phyloP scores from a whole-genome alignment of 2,113 vertebrate species.

The Megaleporinus macrocephalus region DNA sequence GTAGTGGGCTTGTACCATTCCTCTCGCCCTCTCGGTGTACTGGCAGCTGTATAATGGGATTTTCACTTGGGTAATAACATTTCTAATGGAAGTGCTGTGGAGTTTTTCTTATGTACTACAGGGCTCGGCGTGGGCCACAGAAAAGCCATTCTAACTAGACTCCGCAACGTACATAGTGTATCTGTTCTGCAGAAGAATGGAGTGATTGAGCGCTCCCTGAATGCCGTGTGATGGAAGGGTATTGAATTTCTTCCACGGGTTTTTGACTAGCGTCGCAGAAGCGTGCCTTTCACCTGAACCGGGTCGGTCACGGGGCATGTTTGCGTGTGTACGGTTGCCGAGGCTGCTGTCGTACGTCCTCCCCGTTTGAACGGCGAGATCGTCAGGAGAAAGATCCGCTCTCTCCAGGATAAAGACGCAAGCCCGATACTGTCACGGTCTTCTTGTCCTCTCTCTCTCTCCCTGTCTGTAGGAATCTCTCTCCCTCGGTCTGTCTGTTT shows the following conservation, averaged over 20 bases:
- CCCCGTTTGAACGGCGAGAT: background rate
- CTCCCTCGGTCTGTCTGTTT: background rate
- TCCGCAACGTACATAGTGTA: background rate
- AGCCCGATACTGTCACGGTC: background rate
- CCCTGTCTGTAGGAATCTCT: background rate
- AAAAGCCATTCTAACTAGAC: background rate
- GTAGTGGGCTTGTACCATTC: conserved; percentile 2
- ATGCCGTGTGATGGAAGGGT: background rate
- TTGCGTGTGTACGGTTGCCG: conserved; percentile 27
- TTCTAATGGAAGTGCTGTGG: conserved; percentile 37
- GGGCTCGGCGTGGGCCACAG: background rate
- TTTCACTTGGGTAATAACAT: conserved; percentile 27
- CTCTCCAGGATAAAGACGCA: conserved; percentile 7
- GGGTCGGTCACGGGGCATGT: background rate
- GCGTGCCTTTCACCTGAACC: background rate
- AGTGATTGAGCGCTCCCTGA: background rate
- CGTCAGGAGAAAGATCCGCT: background rate
- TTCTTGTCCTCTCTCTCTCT: conserved; percentile 13
- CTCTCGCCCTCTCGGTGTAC: background rate
- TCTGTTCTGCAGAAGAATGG: background rate
- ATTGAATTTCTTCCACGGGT: background rate
- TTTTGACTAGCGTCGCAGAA: background rate
- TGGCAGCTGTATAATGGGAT: conserved; percentile 36
- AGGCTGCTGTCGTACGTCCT: background rate
- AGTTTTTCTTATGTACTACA: conserved; percentile 23